Conservation (phyloP, 2,797 vertebrate species). For the Myripristis jacobus region DNA sequence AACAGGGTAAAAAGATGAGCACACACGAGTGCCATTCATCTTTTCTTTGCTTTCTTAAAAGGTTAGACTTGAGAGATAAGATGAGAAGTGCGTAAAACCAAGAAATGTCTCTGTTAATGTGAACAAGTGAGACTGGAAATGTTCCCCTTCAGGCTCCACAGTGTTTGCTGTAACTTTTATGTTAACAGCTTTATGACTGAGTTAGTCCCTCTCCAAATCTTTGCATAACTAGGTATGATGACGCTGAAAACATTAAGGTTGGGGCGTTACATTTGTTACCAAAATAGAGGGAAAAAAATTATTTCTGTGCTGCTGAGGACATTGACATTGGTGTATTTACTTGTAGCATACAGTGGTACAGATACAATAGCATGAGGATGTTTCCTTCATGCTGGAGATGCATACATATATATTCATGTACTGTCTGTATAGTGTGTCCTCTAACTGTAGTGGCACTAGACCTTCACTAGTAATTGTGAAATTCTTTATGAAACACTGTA, state of each 20-base stretch:
- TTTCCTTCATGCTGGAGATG: too few species aligned
- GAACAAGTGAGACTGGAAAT: constrained; percentile 7
- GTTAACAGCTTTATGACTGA: not conserved
- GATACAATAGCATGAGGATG: too few species aligned
- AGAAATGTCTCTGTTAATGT: constrained; percentile 4
- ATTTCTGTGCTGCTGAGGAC: too few species aligned
- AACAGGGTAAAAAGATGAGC: constrained; percentile 46
- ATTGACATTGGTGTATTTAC: too few species aligned
- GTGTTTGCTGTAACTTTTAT: not conserved
- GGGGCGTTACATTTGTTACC: not conserved
- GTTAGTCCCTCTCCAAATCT: not conserved
- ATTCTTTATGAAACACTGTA: not conserved
- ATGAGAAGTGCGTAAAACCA: constrained; percentile 20
- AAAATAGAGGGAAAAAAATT: not conserved
- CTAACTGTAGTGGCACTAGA: not conserved
- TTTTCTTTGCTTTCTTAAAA: constrained; percentile 58
- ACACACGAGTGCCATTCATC: constrained; percentile 44
- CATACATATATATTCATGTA: too few species aligned
- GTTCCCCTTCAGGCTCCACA: not conserved
- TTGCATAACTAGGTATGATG: constrained; percentile 1
- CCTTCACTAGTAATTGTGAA: not conserved
- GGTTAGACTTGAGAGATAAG: constrained; percentile 45
- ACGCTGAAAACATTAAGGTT: not conserved
- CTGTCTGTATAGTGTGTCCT: too few species aligned
- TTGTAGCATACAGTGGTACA: too few species aligned